These are phyloP conservation scores for Crioceris asparagi DNA, from an alignment of 2,888 invertebrate genomes.

Conservation along the genomic window DNA sequence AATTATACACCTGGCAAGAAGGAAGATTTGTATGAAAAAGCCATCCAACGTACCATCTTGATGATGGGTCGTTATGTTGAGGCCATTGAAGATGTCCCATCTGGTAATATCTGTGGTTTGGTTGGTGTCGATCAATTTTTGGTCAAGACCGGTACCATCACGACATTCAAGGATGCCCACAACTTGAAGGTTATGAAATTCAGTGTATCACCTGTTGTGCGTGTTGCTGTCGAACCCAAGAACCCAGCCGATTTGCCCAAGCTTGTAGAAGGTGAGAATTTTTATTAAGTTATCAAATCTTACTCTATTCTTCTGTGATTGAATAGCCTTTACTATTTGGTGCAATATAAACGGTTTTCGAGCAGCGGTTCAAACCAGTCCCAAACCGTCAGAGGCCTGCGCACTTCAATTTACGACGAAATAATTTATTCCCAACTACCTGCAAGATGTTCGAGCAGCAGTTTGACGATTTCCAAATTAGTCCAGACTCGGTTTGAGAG, in stretches of 20 bases:
- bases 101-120: constrained; percentile 97
- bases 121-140: constrained; percentile 99
- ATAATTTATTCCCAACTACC: too few relatives aligned
- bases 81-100: constrained; percentile 98
- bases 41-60: constrained; percentile 97
- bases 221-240: constrained; percentile 98
- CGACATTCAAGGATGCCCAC: constrained; percentile 98
- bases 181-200: constrained; percentile 99
- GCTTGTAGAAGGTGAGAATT: constrained; percentile 68
- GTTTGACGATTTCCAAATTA: too few relatives aligned
- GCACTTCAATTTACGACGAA: too few relatives aligned
- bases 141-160: constrained; percentile 98
- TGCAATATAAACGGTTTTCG: too few relatives aligned
- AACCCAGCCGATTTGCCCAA: constrained; percentile 99
- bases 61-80: constrained; percentile 99
- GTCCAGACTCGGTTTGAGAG: too few relatives aligned
- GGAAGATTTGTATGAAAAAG: constrained; percentile 97
- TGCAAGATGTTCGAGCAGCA: too few relatives aligned
- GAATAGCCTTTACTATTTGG: background rate
- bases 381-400: too few relatives aligned
- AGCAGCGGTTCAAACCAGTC: too few relatives aligned
- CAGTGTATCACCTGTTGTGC: constrained; percentile 98
- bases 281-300: background rate
- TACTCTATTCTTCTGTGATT: background rate
- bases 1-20: constrained; percentile 98